A percentile compares a stretch with the other conserved stretches of the same genome.
These are phyloP conservation scores for Cavia aperea DNA, from an alignment of 2,113 vertebrate species.

Conservation along the genomic window DNA sequence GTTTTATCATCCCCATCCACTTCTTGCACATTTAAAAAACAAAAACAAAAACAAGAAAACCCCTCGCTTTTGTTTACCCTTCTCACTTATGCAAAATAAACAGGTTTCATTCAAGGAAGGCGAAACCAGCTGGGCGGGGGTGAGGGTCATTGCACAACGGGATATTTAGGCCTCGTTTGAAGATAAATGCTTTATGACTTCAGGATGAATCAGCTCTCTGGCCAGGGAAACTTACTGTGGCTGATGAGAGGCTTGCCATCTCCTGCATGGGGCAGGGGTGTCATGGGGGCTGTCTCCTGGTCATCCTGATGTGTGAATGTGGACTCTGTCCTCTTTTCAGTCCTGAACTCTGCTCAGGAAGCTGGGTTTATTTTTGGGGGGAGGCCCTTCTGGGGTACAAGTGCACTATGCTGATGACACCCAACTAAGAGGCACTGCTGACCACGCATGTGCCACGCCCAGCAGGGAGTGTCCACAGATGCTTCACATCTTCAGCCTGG, in stretches of 20 bases:
- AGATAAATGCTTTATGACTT: conserved; percentile 50
- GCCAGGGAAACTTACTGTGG: background rate
- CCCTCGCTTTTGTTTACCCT: background rate
- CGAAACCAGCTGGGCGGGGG: conserved; percentile 20
- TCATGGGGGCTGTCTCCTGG: rapidly evolving
- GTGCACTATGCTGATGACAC: background rate
- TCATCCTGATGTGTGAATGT: background rate
- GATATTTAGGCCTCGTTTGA: conserved; percentile 23
- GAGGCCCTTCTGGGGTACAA: background rate
- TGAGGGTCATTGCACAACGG: background rate
- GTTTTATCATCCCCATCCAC: background rate
- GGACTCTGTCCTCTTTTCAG: background rate
- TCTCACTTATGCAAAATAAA: conserved; percentile 14
- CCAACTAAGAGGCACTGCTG: background rate
- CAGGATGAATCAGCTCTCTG: conserved; percentile 51
- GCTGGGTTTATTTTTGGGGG: background rate
- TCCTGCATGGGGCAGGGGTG: background rate
- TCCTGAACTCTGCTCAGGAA: background rate
- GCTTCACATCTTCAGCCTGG: background rate
- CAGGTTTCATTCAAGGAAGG: conserved; percentile 27
- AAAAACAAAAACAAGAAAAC: background rate
- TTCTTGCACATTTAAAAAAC: background rate
- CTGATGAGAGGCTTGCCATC: background rate
- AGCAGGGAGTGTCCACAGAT: background rate
- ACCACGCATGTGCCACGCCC: rapidly evolving